Conservation (phyloP, 2,797 vertebrate species). For the Anniella stebbinsi region DNA sequence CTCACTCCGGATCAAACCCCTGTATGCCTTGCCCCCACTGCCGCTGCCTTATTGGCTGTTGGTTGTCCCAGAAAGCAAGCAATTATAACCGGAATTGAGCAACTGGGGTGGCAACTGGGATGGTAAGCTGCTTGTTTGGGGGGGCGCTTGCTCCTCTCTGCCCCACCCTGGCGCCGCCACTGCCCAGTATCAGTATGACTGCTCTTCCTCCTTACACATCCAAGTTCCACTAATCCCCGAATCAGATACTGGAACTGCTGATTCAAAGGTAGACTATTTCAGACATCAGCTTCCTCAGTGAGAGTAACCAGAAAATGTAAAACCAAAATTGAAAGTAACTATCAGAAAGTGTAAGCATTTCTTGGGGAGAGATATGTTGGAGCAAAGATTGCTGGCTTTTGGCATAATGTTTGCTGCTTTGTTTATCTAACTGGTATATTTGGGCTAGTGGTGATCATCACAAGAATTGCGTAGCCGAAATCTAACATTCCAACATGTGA, state of each 20-base stretch:
- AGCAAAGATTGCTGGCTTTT: not conserved
- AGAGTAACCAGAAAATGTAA: not conserved
- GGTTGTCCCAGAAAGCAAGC: no score
- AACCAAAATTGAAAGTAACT: not conserved
- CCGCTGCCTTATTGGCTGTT: no score
- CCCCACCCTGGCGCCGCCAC: no score
- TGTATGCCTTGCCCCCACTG: no score
- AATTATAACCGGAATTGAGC: no score
- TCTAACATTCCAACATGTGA: not conserved
- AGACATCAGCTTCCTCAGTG: not conserved
- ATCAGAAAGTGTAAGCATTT: not conserved
- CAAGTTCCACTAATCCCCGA: not conserved
- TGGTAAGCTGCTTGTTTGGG: no score
- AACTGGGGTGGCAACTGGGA: no score
- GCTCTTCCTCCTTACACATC: not conserved
- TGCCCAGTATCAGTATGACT: not conserved
- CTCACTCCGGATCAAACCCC: no score
- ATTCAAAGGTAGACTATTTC: not conserved
- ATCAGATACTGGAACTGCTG: no score
- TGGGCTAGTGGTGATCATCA: not conserved
- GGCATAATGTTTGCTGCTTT: not conserved
- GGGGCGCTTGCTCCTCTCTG: no score
- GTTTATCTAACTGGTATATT: not conserved
- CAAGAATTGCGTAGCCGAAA: not conserved
- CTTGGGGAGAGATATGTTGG: not conserved